Percentiles rank a stretch among this genome's conserved stretches.
Evolutionary conservation across 2,888 invertebrate genomes (phyloP).

Genomic region (Drosophila anomelani): DNA sequence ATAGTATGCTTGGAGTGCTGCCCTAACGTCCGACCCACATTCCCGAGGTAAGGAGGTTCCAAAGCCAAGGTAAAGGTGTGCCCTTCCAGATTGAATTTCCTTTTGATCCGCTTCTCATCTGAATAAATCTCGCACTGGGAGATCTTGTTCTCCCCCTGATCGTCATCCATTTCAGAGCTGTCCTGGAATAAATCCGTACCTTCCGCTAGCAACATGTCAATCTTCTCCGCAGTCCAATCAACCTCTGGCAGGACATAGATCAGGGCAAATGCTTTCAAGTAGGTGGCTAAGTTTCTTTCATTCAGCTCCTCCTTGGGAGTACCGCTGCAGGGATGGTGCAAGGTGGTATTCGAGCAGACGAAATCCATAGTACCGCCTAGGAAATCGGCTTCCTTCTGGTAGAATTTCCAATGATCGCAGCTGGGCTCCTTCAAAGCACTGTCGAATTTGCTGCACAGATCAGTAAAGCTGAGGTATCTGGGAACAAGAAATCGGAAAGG

Average conservation of each 20-base stretch:
- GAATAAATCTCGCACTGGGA: conserved; percentile 44
- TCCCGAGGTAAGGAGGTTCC: conserved; percentile 41
- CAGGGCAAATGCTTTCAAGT: conserved; percentile 80
- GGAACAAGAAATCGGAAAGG: neutral
- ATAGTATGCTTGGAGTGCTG: conserved; percentile 45
- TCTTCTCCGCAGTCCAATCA: conserved; percentile 74
- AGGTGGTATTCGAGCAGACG: conserved; percentile 23
- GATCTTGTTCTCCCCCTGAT: conserved; percentile 12
- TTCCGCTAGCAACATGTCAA: conserved; percentile 77
- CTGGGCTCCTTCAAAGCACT: neutral
- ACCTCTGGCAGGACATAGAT: conserved; percentile 78
- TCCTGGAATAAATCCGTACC: conserved; percentile 60
- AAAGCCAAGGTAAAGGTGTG: conserved; percentile 77
- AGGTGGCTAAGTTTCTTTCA: conserved; percentile 67
- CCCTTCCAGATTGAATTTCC: conserved; percentile 71
- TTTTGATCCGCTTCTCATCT: conserved; percentile 63
- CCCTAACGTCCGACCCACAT: conserved; percentile 3
- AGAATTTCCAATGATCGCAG: conserved; percentile 19
- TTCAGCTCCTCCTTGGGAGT: conserved; percentile 25
- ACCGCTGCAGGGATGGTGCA: conserved; percentile 5
- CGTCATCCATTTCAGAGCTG: conserved; percentile 21
- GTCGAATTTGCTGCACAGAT: neutral
- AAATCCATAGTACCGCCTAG: conserved; percentile 34
- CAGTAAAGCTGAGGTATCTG: conserved; percentile 11
- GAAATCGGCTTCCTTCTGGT: conserved; percentile 15